Base-by-base conservation (phyloP, 2,113 vertebrate genomes). In the Petromus typicus region DNA sequence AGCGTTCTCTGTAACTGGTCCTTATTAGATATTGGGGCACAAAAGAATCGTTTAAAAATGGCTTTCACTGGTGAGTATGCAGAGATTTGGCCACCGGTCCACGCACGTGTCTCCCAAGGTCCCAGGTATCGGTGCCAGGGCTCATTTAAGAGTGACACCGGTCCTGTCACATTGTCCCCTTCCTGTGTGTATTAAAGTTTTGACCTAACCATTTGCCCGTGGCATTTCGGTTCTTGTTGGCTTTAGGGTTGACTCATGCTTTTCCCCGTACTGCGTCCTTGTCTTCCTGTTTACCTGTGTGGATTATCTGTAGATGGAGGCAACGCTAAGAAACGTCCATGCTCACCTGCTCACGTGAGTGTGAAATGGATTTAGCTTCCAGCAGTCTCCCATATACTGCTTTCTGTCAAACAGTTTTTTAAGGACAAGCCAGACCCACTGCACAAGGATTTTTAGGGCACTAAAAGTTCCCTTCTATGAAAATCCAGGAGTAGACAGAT, bases 281-380 rank as follows among this genome's bases (percentile, higher is more conserved):
- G 22, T 27, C 13, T 54, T 73, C 93, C 69, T 89, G 22, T 86
- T 89, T 86, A 64, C 40, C 56, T 66, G 17, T 45, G n/a, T 57
- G 45, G 54, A 57, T 57, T 93, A 81, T 71, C 54, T 85, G 73
- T 43, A 85, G 54, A 73, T 27, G 11, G 71, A 73, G 34, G 54
- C 13, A 86, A 85, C 18, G 4, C 66, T 40, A 43, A 75, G 84
- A 86, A 89, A 64, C 34, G 59, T 66, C 57, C 2, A 1, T 34
- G 5, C 27, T 73, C 34, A 40, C 51, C 83, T 91, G 85, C 87
- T 84, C 45, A 94, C 94, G 57, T 78, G 94, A 64, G 76, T 48
- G 73, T 7, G 48, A 48, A 87, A 34, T 18, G 27, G 48, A 69
- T 94, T 73, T 61, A 22, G 56, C 82, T 80, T 95, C 69, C 76